A percentile compares a stretch with the other conserved stretches of the same genome.
Conservation (phyloP, 1,140 invertebrate species). For the Galendromus occidentalis region DNA sequence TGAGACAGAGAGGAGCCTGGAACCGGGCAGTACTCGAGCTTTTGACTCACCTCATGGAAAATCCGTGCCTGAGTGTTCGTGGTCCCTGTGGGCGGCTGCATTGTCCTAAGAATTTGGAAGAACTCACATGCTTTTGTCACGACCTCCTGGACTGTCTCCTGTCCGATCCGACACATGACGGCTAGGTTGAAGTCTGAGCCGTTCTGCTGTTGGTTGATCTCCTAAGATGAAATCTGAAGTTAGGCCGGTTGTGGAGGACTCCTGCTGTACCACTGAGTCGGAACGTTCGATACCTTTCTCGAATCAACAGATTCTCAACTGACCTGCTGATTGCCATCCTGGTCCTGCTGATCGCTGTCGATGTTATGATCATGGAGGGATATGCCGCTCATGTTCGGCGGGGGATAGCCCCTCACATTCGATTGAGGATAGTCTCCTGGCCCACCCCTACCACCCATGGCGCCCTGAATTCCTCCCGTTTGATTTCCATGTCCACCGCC, state of each 20-base stretch:
- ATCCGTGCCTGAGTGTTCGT: not conserved
- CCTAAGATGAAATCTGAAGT: not conserved
- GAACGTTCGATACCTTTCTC: too few species aligned
- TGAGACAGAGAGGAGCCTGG: conserved; percentile 23
- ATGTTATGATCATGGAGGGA: not conserved
- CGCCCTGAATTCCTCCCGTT: not conserved
- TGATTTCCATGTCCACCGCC: not conserved
- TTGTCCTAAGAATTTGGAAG: conserved; percentile 55
- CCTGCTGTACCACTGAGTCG: too few species aligned
- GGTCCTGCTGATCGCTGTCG: not conserved
- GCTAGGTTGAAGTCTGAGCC: conserved; percentile 47
- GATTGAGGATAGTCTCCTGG: not conserved
- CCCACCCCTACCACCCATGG: not conserved
- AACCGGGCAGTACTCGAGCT: too few species aligned
- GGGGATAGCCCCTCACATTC: not conserved
- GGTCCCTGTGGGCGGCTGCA: conserved; percentile 23
- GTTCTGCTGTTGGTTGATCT: conserved; percentile 9
- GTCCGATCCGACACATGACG: conserved; percentile 60
- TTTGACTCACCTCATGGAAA: not conserved
- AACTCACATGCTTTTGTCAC: conserved; percentile 66
- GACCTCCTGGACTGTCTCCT: conserved; percentile 85
- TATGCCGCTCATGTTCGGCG: not conserved
- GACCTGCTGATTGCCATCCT: conserved; percentile 2
- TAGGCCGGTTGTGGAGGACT: too few species aligned
- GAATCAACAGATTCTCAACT: not conserved